Conservation (phyloP, 2,113 vertebrate species). For the Alectura lathami region DNA sequence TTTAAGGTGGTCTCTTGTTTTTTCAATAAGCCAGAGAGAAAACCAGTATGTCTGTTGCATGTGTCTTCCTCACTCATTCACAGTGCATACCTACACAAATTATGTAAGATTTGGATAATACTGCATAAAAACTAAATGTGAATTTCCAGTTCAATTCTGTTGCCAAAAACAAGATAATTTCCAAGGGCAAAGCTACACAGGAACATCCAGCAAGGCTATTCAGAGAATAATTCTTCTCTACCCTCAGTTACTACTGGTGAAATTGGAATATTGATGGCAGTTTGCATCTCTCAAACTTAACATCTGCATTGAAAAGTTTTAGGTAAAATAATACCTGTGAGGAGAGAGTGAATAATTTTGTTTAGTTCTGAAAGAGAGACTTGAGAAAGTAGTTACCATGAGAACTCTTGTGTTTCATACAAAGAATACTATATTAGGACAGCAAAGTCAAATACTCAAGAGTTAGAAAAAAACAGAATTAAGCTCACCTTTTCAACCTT, state of each 20-base stretch:
- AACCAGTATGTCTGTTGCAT: not conserved
- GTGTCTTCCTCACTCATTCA: not conserved
- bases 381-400: constrained; percentile 14
- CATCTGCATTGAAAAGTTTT: not conserved
- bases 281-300: not conserved
- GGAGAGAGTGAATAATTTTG: not conserved
- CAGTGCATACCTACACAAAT: not conserved
- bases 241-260: not conserved
- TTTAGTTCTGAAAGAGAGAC: constrained; percentile 3
- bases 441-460: not conserved
- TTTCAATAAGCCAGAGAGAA: not conserved
- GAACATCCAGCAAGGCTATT: not conserved
- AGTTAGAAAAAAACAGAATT: not conserved
- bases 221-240: not conserved
- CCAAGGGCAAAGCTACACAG: not conserved
- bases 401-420: constrained; percentile 12
- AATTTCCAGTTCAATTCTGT: not conserved
- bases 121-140: not conserved
- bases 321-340: constrained; percentile 22
- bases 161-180: not conserved
- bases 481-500: not conserved
- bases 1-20: not conserved
- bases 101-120: not conserved
- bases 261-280: constrained; percentile 4
- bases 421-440: not conserved